Evolutionary conservation across 2,797 vertebrate species (phyloP).

Genomic region (Periophthalmus magnuspinnatus): DNA sequence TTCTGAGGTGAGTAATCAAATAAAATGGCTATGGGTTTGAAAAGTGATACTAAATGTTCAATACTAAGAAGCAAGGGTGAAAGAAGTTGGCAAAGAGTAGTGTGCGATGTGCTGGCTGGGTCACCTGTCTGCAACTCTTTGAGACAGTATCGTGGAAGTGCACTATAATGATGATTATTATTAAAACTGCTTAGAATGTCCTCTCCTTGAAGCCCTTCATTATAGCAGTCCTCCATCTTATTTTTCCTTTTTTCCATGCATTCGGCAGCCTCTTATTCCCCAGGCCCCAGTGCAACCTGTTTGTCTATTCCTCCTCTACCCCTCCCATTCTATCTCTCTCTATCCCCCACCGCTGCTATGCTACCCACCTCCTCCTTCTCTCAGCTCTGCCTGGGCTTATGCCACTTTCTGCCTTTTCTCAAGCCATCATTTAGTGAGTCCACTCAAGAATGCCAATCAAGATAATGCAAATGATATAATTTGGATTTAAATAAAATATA

Average conservation of each 20-base stretch:
- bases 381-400: slow-evolving; percentile 51
- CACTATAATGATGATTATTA: slow-evolving; percentile 34
- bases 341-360: slow-evolving; percentile 4
- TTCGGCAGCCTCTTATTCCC: slow-evolving; percentile 51
- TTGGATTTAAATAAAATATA: background rate
- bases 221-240: slow-evolving; percentile 54
- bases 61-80: slow-evolving; percentile 34
- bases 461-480: slow-evolving; percentile 22
- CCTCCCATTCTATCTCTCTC: slow-evolving; percentile 13
- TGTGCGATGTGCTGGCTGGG: slow-evolving; percentile 33
- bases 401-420: slow-evolving; percentile 55
- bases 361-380: slow-evolving; percentile 22
- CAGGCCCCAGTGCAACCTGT: slow-evolving; percentile 71
- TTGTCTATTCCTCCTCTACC: slow-evolving; percentile 68
- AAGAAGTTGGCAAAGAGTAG: slow-evolving; percentile 39
- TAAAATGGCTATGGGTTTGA: background rate
- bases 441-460: slow-evolving; percentile 56
- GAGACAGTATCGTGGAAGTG: slow-evolving; percentile 12
- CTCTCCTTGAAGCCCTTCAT: slow-evolving; percentile 27
- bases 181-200: slow-evolving; percentile 25
- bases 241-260: slow-evolving; percentile 45
- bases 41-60: slow-evolving; percentile 50
- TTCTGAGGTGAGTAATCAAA: slow-evolving; percentile 67
- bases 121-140: slow-evolving; percentile 31
- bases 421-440: slow-evolving; percentile 47